Evolutionary conservation across 1,140 invertebrate genomes (phyloP), one percentile per base, ranked within the genome.

Genomic region (Rhizoglyphus robini): DNA sequence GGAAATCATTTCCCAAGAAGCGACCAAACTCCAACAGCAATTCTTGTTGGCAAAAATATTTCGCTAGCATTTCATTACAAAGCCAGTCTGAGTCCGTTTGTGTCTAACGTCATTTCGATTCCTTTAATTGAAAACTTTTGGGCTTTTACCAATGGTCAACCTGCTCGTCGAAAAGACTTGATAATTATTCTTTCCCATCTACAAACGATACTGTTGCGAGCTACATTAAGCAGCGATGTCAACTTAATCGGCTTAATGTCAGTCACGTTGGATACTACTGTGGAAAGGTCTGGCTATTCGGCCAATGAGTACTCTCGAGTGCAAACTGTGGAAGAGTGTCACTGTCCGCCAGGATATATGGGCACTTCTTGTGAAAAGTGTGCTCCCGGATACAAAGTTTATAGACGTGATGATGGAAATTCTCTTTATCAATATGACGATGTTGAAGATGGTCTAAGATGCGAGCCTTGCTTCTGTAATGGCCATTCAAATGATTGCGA

Each of bases 401-500:
- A 30, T 2, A 54, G 51, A 41, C 36, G 15, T 15, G 27, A 29
- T 1, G 27, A 15, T 3, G 18, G 4, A 5, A 11, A 60, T 51
- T 11, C 23, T 20, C 15, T 11, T 51, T 4, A 1, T 3, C 13
- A 4, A 11, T 49, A 51, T 51, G 18, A n/a, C 13, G 1, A 3
- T 0, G 89, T 88, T 23, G 86, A 87, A 0, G 86, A 86, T 69
- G 87, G 88, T 11, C 90, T 90, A 0, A 88, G 86, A 68, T 99
- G 96, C 75, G 84, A 91, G 8, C 86, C 86, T 0, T 99, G 96
- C 74, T 85, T 94, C 67, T 83, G 83, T 70, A 77, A 97, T 73
- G 86, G 87, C 0, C 95, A 98, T 75, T 83, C 91, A 0, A 82
- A 84, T 41, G 83, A 82, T 49, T 99, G 95, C 74, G 92, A 99